Percentiles rank a stretch among this genome's conserved stretches.
These are phyloP conservation scores for Drosophila nikananu DNA, from an alignment of 1,140 invertebrate species.

Conservation along the genomic window DNA sequence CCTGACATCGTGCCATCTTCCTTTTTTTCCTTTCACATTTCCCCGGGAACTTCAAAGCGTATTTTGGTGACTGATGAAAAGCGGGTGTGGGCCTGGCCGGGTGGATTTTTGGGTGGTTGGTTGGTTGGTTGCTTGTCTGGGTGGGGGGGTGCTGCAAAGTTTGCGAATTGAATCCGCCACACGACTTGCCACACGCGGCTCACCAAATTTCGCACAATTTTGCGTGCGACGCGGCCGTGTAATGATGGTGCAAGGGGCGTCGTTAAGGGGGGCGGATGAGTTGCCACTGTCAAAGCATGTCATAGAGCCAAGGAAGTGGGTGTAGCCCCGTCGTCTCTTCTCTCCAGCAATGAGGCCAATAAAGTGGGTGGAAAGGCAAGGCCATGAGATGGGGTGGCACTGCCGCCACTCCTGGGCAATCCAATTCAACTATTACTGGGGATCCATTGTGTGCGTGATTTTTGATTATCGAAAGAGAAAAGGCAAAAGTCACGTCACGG, in stretches of 20 bases:
- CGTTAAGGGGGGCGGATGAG: constrained; percentile 5
- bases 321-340: constrained; percentile 13
- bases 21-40: constrained; percentile 17
- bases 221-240: constrained; percentile 81
- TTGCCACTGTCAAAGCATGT: constrained; percentile 77
- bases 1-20: background rate
- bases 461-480: constrained; percentile 68
- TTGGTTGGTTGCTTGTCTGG: constrained; percentile 5
- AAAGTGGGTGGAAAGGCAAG: constrained; percentile 54
- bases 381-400: background rate
- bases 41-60: constrained; percentile 33
- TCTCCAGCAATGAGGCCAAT: constrained; percentile 76
- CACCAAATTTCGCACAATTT: constrained; percentile 84
- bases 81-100: background rate
- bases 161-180: constrained; percentile 85
- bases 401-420: constrained; percentile 53
- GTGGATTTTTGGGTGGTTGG: constrained; percentile 21
- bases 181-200: constrained; percentile 85
- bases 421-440: constrained; percentile 80
- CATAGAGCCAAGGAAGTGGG: constrained; percentile 58
- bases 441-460: constrained; percentile 70
- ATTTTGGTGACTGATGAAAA: constrained; percentile 16
- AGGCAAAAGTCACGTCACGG: constrained; percentile 71
- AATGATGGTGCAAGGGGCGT: constrained; percentile 57
- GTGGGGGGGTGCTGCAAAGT: constrained; percentile 54